Conservation (phyloP, 2,113 vertebrate genomes). For the Actenoides hombroni region DNA sequence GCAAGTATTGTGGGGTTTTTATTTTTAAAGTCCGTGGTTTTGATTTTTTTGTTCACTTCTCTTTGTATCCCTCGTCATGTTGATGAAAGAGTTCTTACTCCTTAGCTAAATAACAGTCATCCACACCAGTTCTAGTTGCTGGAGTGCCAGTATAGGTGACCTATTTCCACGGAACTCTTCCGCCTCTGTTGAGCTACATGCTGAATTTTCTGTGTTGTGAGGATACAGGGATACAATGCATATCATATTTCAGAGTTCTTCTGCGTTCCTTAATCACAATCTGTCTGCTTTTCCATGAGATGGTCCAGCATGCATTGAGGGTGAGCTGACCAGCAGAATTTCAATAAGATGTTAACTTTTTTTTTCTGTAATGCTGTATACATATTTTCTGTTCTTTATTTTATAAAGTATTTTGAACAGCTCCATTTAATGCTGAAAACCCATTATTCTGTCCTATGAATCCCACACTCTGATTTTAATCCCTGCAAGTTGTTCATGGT, state of each 20-base stretch:
- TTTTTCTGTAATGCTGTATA: neutral
- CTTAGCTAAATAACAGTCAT: neutral
- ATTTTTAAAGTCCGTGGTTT: neutral
- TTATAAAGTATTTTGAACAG: neutral
- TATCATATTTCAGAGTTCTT: neutral
- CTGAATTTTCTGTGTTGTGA: neutral
- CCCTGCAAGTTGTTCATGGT: neutral
- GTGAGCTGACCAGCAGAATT: neutral
- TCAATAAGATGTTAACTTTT: neutral
- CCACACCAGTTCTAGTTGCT: neutral
- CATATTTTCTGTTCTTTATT: neutral
- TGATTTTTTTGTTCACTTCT: neutral
- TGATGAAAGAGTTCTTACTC: neutral
- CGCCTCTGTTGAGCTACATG: neutral
- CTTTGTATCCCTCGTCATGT: neutral
- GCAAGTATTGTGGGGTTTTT: slow-evolving; percentile 64
- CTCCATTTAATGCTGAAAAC: neutral
- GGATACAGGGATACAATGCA: neutral
- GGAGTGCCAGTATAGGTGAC: neutral
- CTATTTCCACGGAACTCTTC: neutral
- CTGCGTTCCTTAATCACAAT: neutral
- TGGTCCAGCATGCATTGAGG: neutral
- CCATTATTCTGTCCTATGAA: neutral
- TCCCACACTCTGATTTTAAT: neutral
- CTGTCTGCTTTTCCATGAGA: neutral